Evolutionary conservation across 37 sponge, comb jelly and placozoan species (phyloP), one percentile per base, ranked within the genome.

Genomic region (Diacarnus erythraeanus): DNA sequence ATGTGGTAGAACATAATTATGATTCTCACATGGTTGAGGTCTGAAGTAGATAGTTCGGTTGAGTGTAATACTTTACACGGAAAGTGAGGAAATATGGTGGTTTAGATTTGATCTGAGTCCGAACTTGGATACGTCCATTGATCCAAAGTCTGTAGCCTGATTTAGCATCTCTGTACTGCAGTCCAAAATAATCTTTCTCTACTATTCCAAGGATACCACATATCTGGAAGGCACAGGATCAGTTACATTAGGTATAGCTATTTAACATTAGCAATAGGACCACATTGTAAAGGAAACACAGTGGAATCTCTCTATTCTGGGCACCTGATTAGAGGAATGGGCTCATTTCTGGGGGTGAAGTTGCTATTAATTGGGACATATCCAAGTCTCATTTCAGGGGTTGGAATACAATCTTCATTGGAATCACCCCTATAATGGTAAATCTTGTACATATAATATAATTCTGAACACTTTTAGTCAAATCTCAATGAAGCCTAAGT

Each of bases 181-280:
- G 71, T 1, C 93, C 85, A 77, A 92, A 92, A 74, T 92, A 92
- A 71, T 92, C 93, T 58, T 68, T 78, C 42, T 92, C 93, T 38
- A 92, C 89, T 37, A 88, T 81, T 2, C 89, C 93, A 18, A 92
- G 85, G 26, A 81, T 39, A 4, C 71, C 90, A 47, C 93, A 92
- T 64, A 92, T 81, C 93, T 92, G 57, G 0, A 40, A 71, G 25
- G 42, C 18, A 8, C 40, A 71, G 2, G 36, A 41, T 2, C 30
- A 39, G 2, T 39, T 34, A 33, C 42, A 21, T 21, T 15, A 12
- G 10, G 6, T 15, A 5, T 17, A 60, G 23, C 23, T 25, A 60
- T 54, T 20, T 22, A 10, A 72, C 3, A 29, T 5, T 38, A 18
- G 25, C 27, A 29, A 72, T 6, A 3, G 17, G 17, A 72, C 23